Evolutionary conservation across 37 sponge, comb jelly and placozoan genomes (phyloP), one percentile per base, ranked within the genome.

Genomic region (Halichondria panicea): DNA sequence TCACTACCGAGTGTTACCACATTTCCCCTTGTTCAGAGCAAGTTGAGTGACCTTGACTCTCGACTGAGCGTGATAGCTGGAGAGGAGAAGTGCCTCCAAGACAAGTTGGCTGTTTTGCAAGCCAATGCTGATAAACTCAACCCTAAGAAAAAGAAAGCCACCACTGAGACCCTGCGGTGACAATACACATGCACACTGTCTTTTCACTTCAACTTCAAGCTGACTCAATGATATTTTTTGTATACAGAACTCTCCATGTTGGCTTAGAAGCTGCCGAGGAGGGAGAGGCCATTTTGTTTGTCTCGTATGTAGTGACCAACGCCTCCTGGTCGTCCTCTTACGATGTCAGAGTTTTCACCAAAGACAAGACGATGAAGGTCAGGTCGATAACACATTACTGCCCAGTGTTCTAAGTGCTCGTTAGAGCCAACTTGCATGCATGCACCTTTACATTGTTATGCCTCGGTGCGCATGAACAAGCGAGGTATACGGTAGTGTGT

Each of bases 321-420:
- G 91, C 91, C 63, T 74, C 85, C 54, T 90, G 91, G 91, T 28
- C 59, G 36, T 84, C 91, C 1, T 69, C 81, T 58, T 90, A 90
- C 62, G 91, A 90, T 71, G 73, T 90, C 68, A 70, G 89, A 78
- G 80, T 82, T 34, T 69, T 80, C 72, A 79, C 80, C 65, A 74
- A 80, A 50, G 81, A 84, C 68, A 77, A 78, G 25, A 59, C 48
- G 40, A 80, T 90, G 67, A 80, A 90, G 91, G 91, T 84, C 11
- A 33, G 24, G 18, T 15, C 22, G 34, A n/a, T n/a, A n/a, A n/a
- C n/a, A n/a, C n/a, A n/a, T n/a, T n/a, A n/a, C n/a, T n/a, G n/a
- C n/a, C n/a, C n/a, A n/a, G n/a, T n/a, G n/a, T n/a, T n/a, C n/a
- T n/a, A n/a, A n/a, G n/a, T n/a, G n/a, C n/a, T n/a, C n/a, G n/a